phyloP scores from a whole-genome alignment of 2,113 vertebrate species.

The Tupaia chinensis region DNA sequence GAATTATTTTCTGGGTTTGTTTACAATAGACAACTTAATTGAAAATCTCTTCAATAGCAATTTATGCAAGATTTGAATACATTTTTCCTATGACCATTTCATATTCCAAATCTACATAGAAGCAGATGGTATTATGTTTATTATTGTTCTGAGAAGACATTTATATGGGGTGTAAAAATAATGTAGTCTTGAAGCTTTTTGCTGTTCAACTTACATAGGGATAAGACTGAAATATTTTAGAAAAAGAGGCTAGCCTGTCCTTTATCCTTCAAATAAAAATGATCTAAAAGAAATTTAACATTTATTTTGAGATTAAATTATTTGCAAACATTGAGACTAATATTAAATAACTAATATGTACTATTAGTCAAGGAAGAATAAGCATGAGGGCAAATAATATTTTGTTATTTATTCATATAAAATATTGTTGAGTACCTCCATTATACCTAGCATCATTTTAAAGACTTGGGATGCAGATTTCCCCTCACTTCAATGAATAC shows the following conservation, averaged over 20 bases:
- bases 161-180: conserved; percentile 48
- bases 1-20: conserved; percentile 51
- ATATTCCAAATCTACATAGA: conserved; percentile 59
- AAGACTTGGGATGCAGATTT: neutral
- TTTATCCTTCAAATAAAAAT: conserved; percentile 37
- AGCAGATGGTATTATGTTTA: conserved; percentile 61
- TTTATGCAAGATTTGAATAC: conserved; percentile 58
- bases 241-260: neutral
- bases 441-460: neutral
- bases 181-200: conserved; percentile 29
- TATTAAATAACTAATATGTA: neutral
- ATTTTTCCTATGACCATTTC: conserved; percentile 57
- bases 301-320: conserved; percentile 47
- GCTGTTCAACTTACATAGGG: neutral
- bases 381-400: neutral
- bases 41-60: conserved; percentile 62
- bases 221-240: neutral
- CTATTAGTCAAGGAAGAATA: neutral
- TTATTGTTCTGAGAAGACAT: conserved; percentile 58
- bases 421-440: neutral
- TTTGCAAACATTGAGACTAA: neutral
- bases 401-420: conserved; percentile 8
- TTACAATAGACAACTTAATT: conserved; percentile 60
- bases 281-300: neutral
- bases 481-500: neutral